Evolutionary conservation across 1,140 invertebrate species (phyloP).

Genomic region (Ips typographus): DNA sequence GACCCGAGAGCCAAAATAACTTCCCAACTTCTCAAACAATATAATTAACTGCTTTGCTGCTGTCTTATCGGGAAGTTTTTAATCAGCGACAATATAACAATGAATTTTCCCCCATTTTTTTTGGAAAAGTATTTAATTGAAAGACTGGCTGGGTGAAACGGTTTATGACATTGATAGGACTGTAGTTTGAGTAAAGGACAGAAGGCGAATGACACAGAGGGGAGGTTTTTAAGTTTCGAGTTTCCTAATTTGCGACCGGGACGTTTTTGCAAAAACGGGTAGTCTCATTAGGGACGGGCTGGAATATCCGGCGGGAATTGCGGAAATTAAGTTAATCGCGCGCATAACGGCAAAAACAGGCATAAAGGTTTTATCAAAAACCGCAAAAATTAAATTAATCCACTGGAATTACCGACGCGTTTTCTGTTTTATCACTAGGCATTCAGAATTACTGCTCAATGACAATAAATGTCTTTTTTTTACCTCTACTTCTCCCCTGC

Average conservation of each 20-base stretch:
- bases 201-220: background rate
- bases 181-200: background rate
- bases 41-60: slow-evolving; percentile 16
- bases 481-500: too few species aligned
- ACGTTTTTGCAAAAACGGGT: background rate
- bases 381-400: slow-evolving; percentile 29
- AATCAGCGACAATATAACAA: slow-evolving; percentile 18
- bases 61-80: slow-evolving; percentile 16
- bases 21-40: slow-evolving; percentile 12
- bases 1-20: slow-evolving; percentile 3
- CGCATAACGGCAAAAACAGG: slow-evolving; percentile 13
- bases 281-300: background rate
- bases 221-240: background rate
- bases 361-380: slow-evolving; percentile 23
- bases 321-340: slow-evolving; percentile 11
- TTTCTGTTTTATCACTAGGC: slow-evolving; percentile 20
- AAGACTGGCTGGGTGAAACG: slow-evolving; percentile 4
- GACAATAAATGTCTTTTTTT: slow-evolving; percentile 17
- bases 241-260: background rate
- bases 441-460: slow-evolving; percentile 19
- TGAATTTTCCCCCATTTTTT: background rate
- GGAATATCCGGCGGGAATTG: background rate
- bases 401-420: slow-evolving; percentile 9
- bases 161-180: background rate
- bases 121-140: slow-evolving; percentile 18